Conservation (phyloP, 2,797 vertebrate genomes). For the Argyrosomus regius region DNA sequence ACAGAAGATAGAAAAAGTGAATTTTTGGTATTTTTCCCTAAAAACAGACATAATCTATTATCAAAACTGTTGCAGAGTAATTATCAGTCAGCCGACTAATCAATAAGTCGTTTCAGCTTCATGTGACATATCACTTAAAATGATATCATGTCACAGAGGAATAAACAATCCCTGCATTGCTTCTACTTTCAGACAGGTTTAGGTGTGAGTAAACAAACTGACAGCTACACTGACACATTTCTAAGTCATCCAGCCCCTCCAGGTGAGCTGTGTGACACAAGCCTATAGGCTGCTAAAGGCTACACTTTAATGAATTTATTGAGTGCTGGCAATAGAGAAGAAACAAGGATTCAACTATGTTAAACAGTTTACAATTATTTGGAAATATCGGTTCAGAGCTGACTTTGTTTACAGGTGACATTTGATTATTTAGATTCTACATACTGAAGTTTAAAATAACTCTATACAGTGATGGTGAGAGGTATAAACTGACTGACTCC, state of each 20-base stretch:
- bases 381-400: slow-evolving; percentile 2
- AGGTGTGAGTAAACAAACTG: slow-evolving; percentile 67
- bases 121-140: slow-evolving; percentile 8
- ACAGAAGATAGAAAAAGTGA: background rate
- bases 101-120: background rate
- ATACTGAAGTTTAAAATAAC: background rate
- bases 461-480: background rate
- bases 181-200: slow-evolving; percentile 40
- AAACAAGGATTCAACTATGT: background rate
- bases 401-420: background rate
- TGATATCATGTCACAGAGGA: slow-evolving; percentile 30
- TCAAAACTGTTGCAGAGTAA: background rate
- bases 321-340: slow-evolving; percentile 47
- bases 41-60: background rate
- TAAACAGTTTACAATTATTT: slow-evolving; percentile 32
- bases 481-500: background rate
- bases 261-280: slow-evolving; percentile 67
- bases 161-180: slow-evolving; percentile 39
- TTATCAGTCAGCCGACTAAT: background rate
- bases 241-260: slow-evolving; percentile 54
- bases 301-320: slow-evolving; percentile 69
- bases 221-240: slow-evolving; percentile 67
- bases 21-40: background rate
- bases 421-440: background rate
- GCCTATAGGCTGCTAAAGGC: slow-evolving; percentile 74